Evolutionary conservation across 2,888 invertebrate species (phyloP).

Genomic region (Agrotis clavis): DNA sequence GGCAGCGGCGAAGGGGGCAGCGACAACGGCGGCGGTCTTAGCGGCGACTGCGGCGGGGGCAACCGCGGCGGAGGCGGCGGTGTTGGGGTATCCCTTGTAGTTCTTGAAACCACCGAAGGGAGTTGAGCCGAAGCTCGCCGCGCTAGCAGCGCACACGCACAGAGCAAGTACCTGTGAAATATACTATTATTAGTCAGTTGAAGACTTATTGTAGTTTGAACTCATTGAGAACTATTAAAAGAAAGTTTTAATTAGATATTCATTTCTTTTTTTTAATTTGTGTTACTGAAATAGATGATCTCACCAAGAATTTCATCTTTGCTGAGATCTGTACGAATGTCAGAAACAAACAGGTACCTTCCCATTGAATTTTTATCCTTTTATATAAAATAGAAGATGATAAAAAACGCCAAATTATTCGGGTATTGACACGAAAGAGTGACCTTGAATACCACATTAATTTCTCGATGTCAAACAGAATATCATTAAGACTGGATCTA

Average conservation of each 20-base stretch:
- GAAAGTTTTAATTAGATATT: neutral
- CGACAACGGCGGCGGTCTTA: neutral
- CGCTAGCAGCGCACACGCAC: constrained; percentile 74
- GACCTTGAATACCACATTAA: constrained; percentile 70
- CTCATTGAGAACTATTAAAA: neutral
- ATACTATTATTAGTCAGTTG: neutral
- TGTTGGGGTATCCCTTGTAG: neutral
- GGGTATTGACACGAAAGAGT: constrained; percentile 70
- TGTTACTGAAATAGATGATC: constrained; percentile 43
- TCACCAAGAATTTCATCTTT: constrained; percentile 80
- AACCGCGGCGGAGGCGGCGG: neutral
- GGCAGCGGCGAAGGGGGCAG: constrained; percentile 2
- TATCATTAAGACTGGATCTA: constrained; percentile 54
- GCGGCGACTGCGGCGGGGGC: constrained; percentile 26
- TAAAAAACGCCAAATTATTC: constrained; percentile 66
- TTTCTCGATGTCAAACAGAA: constrained; percentile 57
- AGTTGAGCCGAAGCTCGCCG: constrained; percentile 61
- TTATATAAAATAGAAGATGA: constrained; percentile 71
- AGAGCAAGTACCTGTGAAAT: constrained; percentile 70
- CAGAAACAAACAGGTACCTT: constrained; percentile 73
- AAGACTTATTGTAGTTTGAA: neutral
- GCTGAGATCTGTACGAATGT: constrained; percentile 71
- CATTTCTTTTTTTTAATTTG: neutral
- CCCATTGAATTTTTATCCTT: constrained; percentile 61
- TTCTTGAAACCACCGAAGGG: constrained; percentile 9